A percentile compares a stretch with the other conserved stretches of the same genome.
phyloP scores from a whole-genome alignment of 2,113 vertebrate species.

The Oreotrochilus melanogaster region DNA sequence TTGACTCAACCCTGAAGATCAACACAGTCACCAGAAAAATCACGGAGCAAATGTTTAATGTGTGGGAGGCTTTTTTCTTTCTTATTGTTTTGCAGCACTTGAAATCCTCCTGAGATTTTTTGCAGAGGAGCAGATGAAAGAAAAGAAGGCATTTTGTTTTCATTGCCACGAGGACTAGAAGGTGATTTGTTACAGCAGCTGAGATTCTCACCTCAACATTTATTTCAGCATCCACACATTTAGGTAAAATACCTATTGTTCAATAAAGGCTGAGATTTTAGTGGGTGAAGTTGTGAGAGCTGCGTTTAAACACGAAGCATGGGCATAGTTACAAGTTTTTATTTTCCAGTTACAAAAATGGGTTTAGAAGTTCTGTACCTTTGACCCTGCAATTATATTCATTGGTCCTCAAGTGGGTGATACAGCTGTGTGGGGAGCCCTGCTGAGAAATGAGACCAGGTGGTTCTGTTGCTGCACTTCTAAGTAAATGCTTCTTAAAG shows the following conservation, averaged over 20 bases:
- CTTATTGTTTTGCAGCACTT: slow-evolving; percentile 21
- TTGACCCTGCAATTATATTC: neutral
- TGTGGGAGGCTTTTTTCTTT: slow-evolving; percentile 9
- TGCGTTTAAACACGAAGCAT: neutral
- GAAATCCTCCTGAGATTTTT: neutral
- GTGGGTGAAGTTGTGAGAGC: neutral
- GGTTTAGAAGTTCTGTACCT: neutral
- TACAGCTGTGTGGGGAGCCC: neutral
- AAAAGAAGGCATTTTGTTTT: neutral
- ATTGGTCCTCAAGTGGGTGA: neutral
- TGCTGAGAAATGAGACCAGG: neutral
- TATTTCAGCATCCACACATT: neutral
- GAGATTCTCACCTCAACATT: neutral
- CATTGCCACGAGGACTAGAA: neutral
- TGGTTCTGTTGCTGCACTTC: neutral
- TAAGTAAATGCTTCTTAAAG: neutral
- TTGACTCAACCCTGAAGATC: neutral
- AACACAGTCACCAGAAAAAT: neutral
- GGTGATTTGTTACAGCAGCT: neutral
- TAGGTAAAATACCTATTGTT: neutral
- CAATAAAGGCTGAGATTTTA: neutral
- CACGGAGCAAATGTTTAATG: neutral
- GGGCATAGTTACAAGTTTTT: neutral
- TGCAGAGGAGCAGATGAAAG: neutral
- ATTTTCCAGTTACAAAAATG: neutral